These are phyloP conservation scores for Leptodactylus fuscus DNA, from an alignment of 2,113 vertebrate genomes.

Conservation along the genomic window DNA sequence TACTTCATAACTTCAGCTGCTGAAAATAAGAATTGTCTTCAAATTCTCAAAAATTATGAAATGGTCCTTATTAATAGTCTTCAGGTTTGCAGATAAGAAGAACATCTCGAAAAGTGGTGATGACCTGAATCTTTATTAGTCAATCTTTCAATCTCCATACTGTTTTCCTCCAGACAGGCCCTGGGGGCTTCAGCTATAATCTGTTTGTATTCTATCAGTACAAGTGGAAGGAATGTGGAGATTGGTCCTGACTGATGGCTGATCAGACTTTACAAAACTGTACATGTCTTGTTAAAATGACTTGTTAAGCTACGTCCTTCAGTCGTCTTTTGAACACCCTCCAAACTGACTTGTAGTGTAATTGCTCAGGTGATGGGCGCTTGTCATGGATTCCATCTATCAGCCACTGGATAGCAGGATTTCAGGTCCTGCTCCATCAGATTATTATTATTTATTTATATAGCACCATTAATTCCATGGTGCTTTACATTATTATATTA, in stretches of 20 bases:
- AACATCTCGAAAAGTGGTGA: too few relatives aligned
- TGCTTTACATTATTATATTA: too few relatives aligned
- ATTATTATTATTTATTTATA: too few relatives aligned
- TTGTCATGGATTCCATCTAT: conserved; percentile 26
- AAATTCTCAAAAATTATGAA: too few relatives aligned
- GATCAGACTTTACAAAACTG: conserved; percentile 48
- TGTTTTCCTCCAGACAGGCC: conserved; percentile 31
- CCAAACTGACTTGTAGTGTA: conserved; percentile 39
- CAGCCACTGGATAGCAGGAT: background rate
- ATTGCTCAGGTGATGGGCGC: conserved; percentile 23
- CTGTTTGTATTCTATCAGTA: conserved; percentile 36
- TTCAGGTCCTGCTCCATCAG: background rate
- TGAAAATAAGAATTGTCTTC: too few relatives aligned
- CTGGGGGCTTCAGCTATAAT: conserved; percentile 5
- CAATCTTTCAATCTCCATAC: background rate
- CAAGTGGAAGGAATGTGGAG: conserved; percentile 28
- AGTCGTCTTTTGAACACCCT: conserved; percentile 26
- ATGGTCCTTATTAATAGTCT: too few relatives aligned
- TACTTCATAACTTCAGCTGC: too few relatives aligned
- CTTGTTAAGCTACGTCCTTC: conserved; percentile 35
- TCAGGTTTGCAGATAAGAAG: too few relatives aligned
- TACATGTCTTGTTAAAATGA: conserved; percentile 39
- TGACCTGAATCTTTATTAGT: background rate
- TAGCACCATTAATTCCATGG: too few relatives aligned
- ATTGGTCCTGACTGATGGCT: conserved; percentile 36